Conservation (phyloP, 37 sponge, comb jelly and placozoan species). For the Oopsacas minuta region DNA sequence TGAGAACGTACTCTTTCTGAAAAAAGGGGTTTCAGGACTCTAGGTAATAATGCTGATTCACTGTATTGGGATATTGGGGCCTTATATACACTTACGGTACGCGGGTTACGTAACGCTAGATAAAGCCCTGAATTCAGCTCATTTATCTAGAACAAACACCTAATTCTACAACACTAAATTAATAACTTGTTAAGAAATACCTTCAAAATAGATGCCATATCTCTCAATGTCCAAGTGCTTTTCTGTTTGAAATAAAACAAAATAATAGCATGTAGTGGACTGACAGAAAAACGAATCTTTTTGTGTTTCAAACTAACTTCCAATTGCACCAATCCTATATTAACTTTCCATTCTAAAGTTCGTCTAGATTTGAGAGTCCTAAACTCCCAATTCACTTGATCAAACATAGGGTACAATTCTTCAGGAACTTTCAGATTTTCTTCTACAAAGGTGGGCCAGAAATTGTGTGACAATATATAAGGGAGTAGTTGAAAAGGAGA, state of each 20-base stretch:
- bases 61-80: too few species aligned
- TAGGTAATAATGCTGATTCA: too few species aligned
- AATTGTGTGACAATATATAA: conserved; percentile 69
- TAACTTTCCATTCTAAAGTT: conserved; percentile 68
- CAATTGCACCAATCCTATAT: conserved; percentile 65
- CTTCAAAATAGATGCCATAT: background rate
- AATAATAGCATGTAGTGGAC: conserved; percentile 69
- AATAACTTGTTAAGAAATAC: too few species aligned
- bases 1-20: too few species aligned
- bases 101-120: too few species aligned
- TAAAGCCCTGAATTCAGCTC: too few species aligned
- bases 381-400: conserved; percentile 31
- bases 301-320: conserved; percentile 53
- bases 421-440: conserved; percentile 63
- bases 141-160: too few species aligned
- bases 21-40: too few species aligned
- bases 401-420: conserved; percentile 34
- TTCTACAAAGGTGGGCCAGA: conserved; percentile 77
- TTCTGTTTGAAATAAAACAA: conserved; percentile 60
- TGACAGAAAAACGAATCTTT: conserved; percentile 44
- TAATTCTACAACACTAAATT: too few species aligned
- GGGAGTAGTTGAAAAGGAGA: background rate
- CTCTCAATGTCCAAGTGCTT: conserved; percentile 16
- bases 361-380: conserved; percentile 52
- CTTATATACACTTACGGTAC: too few species aligned